These are phyloP conservation scores for Gari tellinella DNA, from an alignment of 2,888 invertebrate genomes.

Conservation along the genomic window DNA sequence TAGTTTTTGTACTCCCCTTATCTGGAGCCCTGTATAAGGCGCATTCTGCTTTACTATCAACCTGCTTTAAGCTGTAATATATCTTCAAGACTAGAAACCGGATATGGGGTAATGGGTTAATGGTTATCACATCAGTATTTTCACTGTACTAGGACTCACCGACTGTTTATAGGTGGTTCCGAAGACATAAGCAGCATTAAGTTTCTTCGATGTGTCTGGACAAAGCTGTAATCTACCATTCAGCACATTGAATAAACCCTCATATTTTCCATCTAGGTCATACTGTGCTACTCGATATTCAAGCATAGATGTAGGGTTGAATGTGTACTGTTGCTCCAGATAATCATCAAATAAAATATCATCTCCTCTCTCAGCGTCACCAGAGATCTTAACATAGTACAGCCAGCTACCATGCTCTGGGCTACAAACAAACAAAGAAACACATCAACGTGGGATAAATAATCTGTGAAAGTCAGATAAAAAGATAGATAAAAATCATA, in stretches of 20 bases:
- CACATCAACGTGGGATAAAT: not conserved
- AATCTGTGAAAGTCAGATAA: too few species aligned
- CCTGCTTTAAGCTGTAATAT: too few species aligned
- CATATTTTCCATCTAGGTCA: slow-evolving; percentile 81
- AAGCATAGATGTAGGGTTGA: slow-evolving; percentile 71
- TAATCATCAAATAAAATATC: slow-evolving; percentile 63
- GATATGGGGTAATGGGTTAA: slow-evolving; percentile 81
- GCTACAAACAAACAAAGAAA: slow-evolving; percentile 49
- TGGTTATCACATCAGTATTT: slow-evolving; percentile 74
- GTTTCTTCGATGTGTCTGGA: slow-evolving; percentile 66
- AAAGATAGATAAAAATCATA: too few species aligned
- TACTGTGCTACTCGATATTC: slow-evolving; percentile 80
- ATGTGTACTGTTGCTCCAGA: slow-evolving; percentile 74
- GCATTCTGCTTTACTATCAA: too few species aligned
- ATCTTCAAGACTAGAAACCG: slow-evolving; percentile 43
- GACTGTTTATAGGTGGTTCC: slow-evolving; percentile 82
- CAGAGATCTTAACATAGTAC: slow-evolving; percentile 64
- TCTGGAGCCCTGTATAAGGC: too few species aligned
- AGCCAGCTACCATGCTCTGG: slow-evolving; percentile 75
- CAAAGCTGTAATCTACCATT: slow-evolving; percentile 84
- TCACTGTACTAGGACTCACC: slow-evolving; percentile 81
- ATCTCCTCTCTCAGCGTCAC: slow-evolving; percentile 48
- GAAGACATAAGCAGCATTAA: slow-evolving; percentile 83
- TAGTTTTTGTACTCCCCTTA: too few species aligned
- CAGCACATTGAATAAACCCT: slow-evolving; percentile 75